Conservation (phyloP, 2,888 invertebrate species). For the Therioaphis trifolii region DNA sequence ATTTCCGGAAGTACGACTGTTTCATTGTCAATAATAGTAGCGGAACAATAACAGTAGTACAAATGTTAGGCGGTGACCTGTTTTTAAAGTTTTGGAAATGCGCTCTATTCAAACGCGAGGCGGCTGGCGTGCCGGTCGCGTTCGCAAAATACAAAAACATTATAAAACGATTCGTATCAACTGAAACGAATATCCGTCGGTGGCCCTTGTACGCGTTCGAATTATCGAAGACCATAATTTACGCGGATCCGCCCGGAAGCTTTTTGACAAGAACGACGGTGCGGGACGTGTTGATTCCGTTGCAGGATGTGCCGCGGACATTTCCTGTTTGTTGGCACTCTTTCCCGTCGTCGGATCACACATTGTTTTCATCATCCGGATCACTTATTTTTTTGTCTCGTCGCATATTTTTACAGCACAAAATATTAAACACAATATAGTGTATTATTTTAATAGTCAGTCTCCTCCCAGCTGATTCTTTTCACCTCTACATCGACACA, state of each 20-base stretch:
- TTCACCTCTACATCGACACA: no score
- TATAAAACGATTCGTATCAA: slow-evolving; percentile 46
- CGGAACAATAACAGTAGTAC: background rate
- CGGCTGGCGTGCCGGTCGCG: background rate
- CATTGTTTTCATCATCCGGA: slow-evolving; percentile 28
- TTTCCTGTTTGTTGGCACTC: slow-evolving; percentile 30
- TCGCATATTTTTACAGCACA: background rate
- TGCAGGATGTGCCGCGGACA: slow-evolving; percentile 40
- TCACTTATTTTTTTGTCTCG: slow-evolving; percentile 27
- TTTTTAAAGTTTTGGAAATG: background rate
- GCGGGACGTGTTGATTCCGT: slow-evolving; percentile 42
- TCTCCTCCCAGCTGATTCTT: no score
- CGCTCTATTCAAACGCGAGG: background rate
- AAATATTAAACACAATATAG: no score
- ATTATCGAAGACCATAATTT: slow-evolving; percentile 27
- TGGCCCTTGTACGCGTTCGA: no score
- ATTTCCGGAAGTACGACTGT: no score
- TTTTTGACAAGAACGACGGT: slow-evolving; percentile 42
- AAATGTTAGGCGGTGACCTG: background rate
- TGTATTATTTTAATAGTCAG: no score
- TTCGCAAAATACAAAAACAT: background rate
- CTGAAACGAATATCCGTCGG: slow-evolving; percentile 45
- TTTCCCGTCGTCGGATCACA: background rate
- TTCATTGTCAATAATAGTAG: no score
- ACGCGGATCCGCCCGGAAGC: slow-evolving; percentile 39